A percentile compares a stretch with the other conserved stretches of the same genome.
Evolutionary conservation across 2,113 vertebrate genomes (phyloP).

Genomic region (Platysternon megacephalum): DNA sequence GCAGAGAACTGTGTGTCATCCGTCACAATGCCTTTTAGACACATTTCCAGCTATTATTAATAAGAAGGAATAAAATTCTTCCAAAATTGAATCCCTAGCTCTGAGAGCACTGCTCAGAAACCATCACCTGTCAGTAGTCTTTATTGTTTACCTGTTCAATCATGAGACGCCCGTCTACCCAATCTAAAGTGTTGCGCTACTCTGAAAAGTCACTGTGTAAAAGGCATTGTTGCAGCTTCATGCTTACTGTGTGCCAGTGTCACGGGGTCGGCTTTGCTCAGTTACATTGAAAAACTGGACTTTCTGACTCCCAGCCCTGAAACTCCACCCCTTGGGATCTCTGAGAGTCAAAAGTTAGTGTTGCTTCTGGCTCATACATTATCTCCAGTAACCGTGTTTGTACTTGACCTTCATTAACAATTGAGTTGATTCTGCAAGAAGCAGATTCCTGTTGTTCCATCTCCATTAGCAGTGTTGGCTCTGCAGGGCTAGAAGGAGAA

Average conservation of each 20-base stretch:
- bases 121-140: not conserved
- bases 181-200: not conserved
- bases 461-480: not conserved
- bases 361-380: not conserved
- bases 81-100: not conserved
- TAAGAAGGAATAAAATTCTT: not conserved
- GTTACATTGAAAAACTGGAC: not conserved
- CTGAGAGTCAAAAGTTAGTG: not conserved
- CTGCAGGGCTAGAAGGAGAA: not conserved
- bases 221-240: not conserved
- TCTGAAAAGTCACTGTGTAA: not conserved
- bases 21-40: not conserved
- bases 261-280: not conserved
- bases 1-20: not conserved
- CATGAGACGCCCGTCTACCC: not conserved
- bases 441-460: not conserved
- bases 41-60: not conserved
- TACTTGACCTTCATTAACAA: not conserved
- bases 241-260: not conserved
- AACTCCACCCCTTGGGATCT: not conserved
- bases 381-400: not conserved
- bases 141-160: not conserved
- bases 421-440: not conserved
- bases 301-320: not conserved
- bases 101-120: not conserved